Evolutionary conservation across 2,113 vertebrate genomes (phyloP), one percentile per base, ranked within the genome.

Genomic region (Ceyx margarethae): DNA sequence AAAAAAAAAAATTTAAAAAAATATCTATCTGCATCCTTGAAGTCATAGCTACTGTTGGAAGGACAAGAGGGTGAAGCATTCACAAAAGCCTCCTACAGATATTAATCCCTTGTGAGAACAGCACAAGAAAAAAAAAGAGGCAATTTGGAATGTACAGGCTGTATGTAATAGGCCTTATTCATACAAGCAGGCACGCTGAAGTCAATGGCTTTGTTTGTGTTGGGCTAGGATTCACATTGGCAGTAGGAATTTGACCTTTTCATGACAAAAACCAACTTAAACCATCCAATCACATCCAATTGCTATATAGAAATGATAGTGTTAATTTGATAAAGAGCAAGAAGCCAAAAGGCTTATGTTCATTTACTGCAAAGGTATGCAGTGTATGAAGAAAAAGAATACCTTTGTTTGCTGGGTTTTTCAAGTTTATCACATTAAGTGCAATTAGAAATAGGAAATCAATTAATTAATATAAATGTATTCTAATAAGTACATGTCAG

Each of bases 161-260:
- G 15, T 69, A 85, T 92, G 64, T 90, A 92, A 82, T 64, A 85
- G 87, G 61, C 64, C 56, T 87, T 76, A 91, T 77, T 96, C 91
- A 96, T 48, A 66, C 22, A 45, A 61, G 72, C 40, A 71, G 67
- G 72, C 89, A 75, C 0, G 0, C 78, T 91, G 87, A 91, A 95
- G 92, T 94, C 86, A 94, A 81, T 91, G 71, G 87, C 50, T 83
- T 92, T 95, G 66, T 90, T 95, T 96, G 78, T 78, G 43, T 35
- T 69, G 35, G 85, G 53, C 68, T 74, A 31, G 58, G 68, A 62
- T 46, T 66, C 0, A 42, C 46, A 23, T 57, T 77, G 77, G 67
- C 54, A 87, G 60, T 6, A 40, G 68, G 72, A 93, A 83, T 85
- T 80, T 65, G 73, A 91, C 62, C 73, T 87, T 79, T 82, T 50